Conservation (phyloP, 1,140 invertebrate genomes). For the Cephus cinctus region DNA sequence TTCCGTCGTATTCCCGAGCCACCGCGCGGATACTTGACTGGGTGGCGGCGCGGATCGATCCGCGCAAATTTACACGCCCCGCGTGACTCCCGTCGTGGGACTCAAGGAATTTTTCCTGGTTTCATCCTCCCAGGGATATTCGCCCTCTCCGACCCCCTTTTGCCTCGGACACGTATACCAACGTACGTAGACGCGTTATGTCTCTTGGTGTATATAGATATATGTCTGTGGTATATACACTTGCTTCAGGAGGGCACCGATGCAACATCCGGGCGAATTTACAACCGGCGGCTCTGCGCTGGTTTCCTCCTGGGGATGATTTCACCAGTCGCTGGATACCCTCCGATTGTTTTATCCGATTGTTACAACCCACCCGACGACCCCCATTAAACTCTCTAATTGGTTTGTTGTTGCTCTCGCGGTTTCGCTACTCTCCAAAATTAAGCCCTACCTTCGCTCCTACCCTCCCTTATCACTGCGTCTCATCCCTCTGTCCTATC, state of each 20-base stretch:
- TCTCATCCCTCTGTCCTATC: too few species aligned
- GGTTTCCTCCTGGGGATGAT: neutral
- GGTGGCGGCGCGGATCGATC: constrained; percentile 41
- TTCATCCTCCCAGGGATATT: constrained; percentile 11
- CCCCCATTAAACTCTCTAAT: constrained; percentile 38
- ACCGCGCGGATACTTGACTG: constrained; percentile 11
- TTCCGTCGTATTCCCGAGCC: constrained; percentile 12
- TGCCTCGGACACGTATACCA: constrained; percentile 1
- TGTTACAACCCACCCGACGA: constrained; percentile 22
- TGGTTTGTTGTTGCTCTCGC: constrained; percentile 31
- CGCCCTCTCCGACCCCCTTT: constrained; percentile 8
- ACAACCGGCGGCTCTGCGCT: too few species aligned
- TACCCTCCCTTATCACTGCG: too few species aligned
- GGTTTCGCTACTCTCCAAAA: too few species aligned
- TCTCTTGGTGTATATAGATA: too few species aligned
- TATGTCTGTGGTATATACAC: too few species aligned
- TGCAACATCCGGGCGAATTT: constrained; percentile 6
- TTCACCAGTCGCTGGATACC: constrained; percentile 1
- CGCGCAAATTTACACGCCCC: constrained; percentile 39
- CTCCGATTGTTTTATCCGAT: constrained; percentile 28
- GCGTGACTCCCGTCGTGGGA: constrained; percentile 35
- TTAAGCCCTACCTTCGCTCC: too few species aligned
- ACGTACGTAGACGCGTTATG: too few species aligned
- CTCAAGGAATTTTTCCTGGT: constrained; percentile 35
- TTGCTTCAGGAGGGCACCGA: too few species aligned